Percentiles rank a stretch among this genome's conserved stretches.
phyloP scores from a whole-genome alignment of 2,888 invertebrate species.

The Drosophila quinaria region DNA sequence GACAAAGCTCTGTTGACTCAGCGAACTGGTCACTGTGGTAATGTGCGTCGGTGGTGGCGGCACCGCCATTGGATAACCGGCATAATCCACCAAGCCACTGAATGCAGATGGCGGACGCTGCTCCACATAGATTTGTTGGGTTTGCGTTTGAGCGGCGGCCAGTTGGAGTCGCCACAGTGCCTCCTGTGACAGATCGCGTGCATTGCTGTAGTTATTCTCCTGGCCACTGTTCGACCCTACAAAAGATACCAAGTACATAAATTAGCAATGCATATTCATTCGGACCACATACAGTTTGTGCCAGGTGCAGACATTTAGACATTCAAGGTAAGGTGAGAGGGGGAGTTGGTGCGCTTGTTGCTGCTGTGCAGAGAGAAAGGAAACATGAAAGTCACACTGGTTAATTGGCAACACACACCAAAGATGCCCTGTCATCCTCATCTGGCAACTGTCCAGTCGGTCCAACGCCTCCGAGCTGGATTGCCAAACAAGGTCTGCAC shows the following conservation, averaged over 20 bases:
- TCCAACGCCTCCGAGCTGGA: slow-evolving; percentile 32
- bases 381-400: slow-evolving; percentile 70
- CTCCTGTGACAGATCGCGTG: slow-evolving; percentile 80
- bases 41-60: slow-evolving; percentile 70
- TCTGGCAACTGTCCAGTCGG: slow-evolving; percentile 30
- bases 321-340: neutral
- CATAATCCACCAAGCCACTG: slow-evolving; percentile 79
- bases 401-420: slow-evolving; percentile 59
- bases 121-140: slow-evolving; percentile 80
- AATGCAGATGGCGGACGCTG: slow-evolving; percentile 81
- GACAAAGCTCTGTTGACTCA: slow-evolving; percentile 78
- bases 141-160: slow-evolving; percentile 72
- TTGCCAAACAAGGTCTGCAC: neutral
- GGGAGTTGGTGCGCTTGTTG: neutral
- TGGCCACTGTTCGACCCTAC: slow-evolving; percentile 75
- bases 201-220: slow-evolving; percentile 83
- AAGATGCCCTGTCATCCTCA: slow-evolving; percentile 51
- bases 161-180: slow-evolving; percentile 82
- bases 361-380: slow-evolving; percentile 26
- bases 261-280: slow-evolving; percentile 9
- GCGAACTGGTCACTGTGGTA: slow-evolving; percentile 75
- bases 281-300: neutral
- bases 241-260: slow-evolving; percentile 29
- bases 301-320: slow-evolving; percentile 3
- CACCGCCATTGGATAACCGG: slow-evolving; percentile 69